Percentiles rank a stretch among this genome's conserved stretches.
Evolutionary conservation across 2,113 vertebrate species (phyloP).

Genomic region (Recurvirostra avosetta): DNA sequence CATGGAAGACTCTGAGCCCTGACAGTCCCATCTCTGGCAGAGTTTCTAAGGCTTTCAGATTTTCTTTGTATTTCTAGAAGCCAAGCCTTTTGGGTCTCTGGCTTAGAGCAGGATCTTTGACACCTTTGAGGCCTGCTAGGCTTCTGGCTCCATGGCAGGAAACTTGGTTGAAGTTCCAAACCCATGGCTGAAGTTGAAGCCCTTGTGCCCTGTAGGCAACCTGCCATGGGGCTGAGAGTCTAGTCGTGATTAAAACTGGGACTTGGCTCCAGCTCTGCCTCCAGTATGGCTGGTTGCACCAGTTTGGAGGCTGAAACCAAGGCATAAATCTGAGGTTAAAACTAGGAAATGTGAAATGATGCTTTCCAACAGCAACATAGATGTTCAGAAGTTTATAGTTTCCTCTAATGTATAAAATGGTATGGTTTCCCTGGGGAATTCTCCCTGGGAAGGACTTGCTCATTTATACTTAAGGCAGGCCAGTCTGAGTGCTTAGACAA

Average conservation of each 20-base stretch:
- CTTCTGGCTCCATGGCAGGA: background rate
- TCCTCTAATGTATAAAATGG: background rate
- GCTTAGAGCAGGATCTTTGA: background rate
- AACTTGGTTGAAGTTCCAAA: background rate
- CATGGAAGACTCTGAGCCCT: background rate
- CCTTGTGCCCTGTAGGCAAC: background rate
- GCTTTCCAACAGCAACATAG: conserved; percentile 24
- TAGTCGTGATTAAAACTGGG: background rate
- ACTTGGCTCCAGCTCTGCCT: background rate
- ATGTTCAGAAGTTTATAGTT: background rate
- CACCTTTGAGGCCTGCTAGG: background rate
- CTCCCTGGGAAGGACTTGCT: background rate
- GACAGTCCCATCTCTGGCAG: background rate
- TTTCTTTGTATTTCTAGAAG: background rate
- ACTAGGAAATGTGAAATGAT: background rate
- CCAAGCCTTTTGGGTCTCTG: background rate
- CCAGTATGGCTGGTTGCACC: background rate
- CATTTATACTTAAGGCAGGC: background rate
- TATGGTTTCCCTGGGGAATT: background rate
- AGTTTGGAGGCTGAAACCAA: background rate
- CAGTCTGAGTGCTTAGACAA: background rate
- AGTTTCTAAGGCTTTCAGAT: background rate
- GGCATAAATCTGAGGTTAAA: background rate
- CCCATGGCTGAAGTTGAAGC: background rate
- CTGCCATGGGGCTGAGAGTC: background rate